These are phyloP conservation scores for Agrilus biguttatus DNA, from an alignment of 2,888 invertebrate genomes.

Conservation along the genomic window DNA sequence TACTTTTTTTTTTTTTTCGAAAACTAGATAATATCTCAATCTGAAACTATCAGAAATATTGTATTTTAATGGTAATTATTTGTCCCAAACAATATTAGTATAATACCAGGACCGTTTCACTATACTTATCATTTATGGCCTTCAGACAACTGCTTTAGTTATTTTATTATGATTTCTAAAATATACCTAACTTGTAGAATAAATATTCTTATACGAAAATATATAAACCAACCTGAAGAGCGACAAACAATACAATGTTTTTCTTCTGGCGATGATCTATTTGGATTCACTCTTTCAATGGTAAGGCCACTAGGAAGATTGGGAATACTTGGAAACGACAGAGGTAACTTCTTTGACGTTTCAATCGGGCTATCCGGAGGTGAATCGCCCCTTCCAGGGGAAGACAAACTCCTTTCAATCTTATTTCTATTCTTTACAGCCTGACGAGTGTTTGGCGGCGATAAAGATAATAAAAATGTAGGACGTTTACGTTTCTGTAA, in stretches of 20 bases:
- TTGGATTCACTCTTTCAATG: slow-evolving; percentile 35
- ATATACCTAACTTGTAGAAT: no score
- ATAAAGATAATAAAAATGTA: slow-evolving; percentile 33
- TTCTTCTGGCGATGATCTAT: slow-evolving; percentile 23
- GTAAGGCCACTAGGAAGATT: slow-evolving; percentile 38
- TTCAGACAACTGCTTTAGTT: no score
- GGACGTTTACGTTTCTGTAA: slow-evolving; percentile 35
- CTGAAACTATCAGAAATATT: no score
- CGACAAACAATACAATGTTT: slow-evolving; percentile 33
- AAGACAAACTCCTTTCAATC: slow-evolving; percentile 18
- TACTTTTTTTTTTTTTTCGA: no score
- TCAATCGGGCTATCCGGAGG: slow-evolving; percentile 12
- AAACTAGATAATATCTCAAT: no score
- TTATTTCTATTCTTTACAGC: slow-evolving; percentile 24
- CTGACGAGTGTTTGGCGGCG: slow-evolving; percentile 36
- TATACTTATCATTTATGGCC: no score
- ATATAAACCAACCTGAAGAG: slow-evolving; percentile 29
- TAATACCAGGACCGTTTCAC: no score
- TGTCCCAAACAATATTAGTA: no score
- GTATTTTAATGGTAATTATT: no score
- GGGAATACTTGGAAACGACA: slow-evolving; percentile 28
- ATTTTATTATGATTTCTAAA: no score
- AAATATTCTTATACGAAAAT: no score
- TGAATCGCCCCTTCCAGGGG: slow-evolving; percentile 10
- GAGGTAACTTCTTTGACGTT: slow-evolving; percentile 11